Evolutionary conservation across 2,888 invertebrate species (phyloP).

Genomic region (Malacosoma neustria): DNA sequence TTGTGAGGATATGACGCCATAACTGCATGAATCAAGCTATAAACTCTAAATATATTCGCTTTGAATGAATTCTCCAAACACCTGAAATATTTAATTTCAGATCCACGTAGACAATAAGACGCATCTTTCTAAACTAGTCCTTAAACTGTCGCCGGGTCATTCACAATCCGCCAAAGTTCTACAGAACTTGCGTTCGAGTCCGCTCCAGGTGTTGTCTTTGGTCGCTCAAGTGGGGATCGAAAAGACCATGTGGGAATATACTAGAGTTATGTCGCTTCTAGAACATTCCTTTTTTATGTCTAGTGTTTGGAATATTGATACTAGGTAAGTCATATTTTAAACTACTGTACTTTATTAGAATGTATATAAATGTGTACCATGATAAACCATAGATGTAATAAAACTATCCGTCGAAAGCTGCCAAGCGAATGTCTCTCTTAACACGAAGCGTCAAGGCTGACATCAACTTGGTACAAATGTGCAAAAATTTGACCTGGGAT

Average conservation of each 20-base stretch:
- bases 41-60: no score
- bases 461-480: no score
- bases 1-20: no score
- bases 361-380: no score
- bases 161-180: constrained; percentile 57
- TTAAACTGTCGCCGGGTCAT: constrained; percentile 61
- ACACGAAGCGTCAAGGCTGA: no score
- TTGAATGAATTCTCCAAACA: no score
- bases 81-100: constrained; percentile 23
- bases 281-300: constrained; percentile 65
- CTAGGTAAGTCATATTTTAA: constrained; percentile 30
- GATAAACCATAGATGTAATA: no score
- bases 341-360: constrained; percentile 3
- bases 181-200: constrained; percentile 48
- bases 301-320: constrained; percentile 59
- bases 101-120: constrained; percentile 68
- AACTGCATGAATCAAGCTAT: no score
- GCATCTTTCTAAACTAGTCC: constrained; percentile 54
- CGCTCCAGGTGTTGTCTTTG: constrained; percentile 54
- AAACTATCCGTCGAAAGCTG: no score
- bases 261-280: constrained; percentile 52
- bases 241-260: constrained; percentile 68
- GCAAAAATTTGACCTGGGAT: no score
- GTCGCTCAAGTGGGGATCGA: constrained; percentile 60
- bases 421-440: no score